Conservation (phyloP, 2,888 invertebrate genomes). For the Cetonia aurata region DNA sequence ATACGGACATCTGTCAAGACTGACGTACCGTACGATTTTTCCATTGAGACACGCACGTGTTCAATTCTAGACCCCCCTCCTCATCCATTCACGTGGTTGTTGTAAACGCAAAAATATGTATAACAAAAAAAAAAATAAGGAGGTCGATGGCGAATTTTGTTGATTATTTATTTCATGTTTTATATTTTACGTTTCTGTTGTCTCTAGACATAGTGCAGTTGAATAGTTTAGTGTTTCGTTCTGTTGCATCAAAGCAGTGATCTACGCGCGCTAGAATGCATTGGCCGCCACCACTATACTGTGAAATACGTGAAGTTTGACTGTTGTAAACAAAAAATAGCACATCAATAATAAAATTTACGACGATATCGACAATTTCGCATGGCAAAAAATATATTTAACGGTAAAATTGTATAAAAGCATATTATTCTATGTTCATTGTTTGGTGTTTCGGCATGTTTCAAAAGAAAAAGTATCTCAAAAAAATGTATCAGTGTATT, state of each 20-base stretch:
- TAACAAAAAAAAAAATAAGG: constrained; percentile 53
- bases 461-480: constrained; percentile 53
- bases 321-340: background rate
- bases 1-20: constrained; percentile 66
- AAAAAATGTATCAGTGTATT: constrained; percentile 61
- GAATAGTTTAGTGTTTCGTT: constrained; percentile 44
- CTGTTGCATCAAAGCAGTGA: constrained; percentile 64
- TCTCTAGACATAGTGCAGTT: constrained; percentile 12
- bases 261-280: constrained; percentile 46
- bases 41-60: constrained; percentile 25
- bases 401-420: constrained; percentile 49
- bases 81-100: constrained; percentile 54
- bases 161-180: constrained; percentile 61
- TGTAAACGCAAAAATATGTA: constrained; percentile 44
- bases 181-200: constrained; percentile 9
- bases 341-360: background rate
- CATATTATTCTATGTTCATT: constrained; percentile 58
- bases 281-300: constrained; percentile 1
- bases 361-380: constrained; percentile 1
- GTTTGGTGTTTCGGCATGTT: constrained; percentile 59
- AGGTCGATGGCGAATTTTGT: constrained; percentile 67
- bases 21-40: constrained; percentile 58
- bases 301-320: constrained; percentile 15
- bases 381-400: constrained; percentile 18
- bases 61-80: constrained; percentile 19